Conservation (phyloP, 2,888 invertebrate genomes). For the Seladonia tumulorum region DNA sequence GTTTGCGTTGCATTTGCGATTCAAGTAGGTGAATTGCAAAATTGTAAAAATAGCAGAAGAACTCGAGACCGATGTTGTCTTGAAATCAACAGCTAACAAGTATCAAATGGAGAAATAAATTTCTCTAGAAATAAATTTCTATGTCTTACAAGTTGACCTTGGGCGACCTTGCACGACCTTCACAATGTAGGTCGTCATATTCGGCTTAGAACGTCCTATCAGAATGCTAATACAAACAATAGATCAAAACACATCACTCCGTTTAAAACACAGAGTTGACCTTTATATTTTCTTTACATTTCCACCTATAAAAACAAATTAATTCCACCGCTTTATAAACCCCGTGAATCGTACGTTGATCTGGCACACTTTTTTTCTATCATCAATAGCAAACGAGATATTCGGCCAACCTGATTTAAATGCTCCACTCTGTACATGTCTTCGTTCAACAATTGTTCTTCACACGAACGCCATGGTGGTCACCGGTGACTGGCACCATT, state of each 20-base stretch:
- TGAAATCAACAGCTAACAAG: not conserved
- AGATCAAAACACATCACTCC: not conserved
- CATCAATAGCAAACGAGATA: not conserved
- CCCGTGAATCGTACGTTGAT: not conserved
- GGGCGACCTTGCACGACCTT: not conserved
- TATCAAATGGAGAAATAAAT: not conserved
- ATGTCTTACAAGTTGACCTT: not conserved
- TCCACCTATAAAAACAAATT: not conserved
- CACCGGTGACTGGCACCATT: not conserved
- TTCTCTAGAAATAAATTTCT: no score
- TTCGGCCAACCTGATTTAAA: not conserved
- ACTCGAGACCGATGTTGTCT: not conserved
- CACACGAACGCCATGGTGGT: not conserved
- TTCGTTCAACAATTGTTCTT: no score
- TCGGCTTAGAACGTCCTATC: not conserved
- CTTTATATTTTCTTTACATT: not conserved
- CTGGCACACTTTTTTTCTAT: not conserved
- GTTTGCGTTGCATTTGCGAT: not conserved
- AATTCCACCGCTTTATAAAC: not conserved
- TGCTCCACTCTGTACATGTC: no score
- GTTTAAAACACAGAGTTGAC: not conserved
- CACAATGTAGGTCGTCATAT: not conserved
- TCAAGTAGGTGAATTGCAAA: not conserved
- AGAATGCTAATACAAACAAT: not conserved
- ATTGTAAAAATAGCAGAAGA: not conserved